Evolutionary conservation across 2,113 vertebrate species (phyloP).

Genomic region (Scartelaos histophorus): DNA sequence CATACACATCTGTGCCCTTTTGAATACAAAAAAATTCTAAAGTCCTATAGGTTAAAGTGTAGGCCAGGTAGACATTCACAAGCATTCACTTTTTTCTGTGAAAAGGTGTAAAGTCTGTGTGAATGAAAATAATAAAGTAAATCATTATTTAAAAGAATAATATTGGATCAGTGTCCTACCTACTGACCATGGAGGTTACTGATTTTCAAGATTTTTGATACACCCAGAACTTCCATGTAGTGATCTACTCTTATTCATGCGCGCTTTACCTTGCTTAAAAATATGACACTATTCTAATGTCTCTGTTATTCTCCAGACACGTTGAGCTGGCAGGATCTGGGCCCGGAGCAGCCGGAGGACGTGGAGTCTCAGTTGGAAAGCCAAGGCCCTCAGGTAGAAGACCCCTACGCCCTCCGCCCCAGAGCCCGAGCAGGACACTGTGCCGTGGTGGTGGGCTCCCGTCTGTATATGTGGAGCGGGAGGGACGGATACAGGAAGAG

Average conservation of each 20-base stretch:
- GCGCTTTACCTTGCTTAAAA: background rate
- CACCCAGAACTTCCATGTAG: too few relatives aligned
- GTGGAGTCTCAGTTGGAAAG: conserved; percentile 67
- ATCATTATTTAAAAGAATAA: too few relatives aligned
- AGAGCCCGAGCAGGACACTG: conserved; percentile 93
- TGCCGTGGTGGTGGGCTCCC: conserved; percentile 84
- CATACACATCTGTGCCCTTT: background rate
- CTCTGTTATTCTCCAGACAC: conserved; percentile 77
- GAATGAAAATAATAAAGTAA: too few relatives aligned
- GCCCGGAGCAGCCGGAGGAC: conserved; percentile 82
- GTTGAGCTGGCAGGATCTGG: conserved; percentile 84
- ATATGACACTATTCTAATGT: background rate
- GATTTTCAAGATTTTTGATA: too few relatives aligned
- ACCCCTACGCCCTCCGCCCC: conserved; percentile 81
- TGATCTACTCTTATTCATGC: too few relatives aligned
- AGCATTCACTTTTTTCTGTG: too few relatives aligned
- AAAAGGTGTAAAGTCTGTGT: too few relatives aligned
- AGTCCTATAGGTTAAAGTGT: too few relatives aligned
- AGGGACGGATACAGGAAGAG: conserved; percentile 93
- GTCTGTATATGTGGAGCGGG: conserved; percentile 97
- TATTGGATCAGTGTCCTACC: too few relatives aligned
- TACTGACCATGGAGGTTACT: too few relatives aligned
- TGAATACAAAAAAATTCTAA: background rate
- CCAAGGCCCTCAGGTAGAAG: conserved; percentile 82
- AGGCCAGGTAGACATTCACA: too few relatives aligned